Evolutionary conservation across 1,140 invertebrate genomes (phyloP).

Genomic region (Diorhabda sublineata): DNA sequence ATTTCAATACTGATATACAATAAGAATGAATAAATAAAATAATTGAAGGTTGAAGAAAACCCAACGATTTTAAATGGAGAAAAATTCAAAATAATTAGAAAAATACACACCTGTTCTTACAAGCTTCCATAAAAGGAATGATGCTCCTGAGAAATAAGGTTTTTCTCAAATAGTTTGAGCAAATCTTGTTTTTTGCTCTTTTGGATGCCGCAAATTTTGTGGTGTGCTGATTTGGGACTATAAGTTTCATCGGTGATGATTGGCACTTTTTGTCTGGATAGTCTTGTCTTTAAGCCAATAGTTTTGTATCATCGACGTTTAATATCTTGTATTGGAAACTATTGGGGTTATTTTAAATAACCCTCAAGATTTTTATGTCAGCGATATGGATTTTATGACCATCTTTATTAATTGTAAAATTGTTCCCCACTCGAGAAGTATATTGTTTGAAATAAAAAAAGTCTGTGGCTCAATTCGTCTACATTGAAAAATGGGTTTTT

Average conservation of each 20-base stretch:
- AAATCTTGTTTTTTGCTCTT: neutral
- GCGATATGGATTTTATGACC: no score
- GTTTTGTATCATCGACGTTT: neutral
- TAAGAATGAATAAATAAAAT: no score
- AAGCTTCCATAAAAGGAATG: neutral
- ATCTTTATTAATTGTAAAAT: neutral
- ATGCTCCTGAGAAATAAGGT: neutral
- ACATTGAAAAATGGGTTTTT: neutral
- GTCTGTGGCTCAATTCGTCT: neutral
- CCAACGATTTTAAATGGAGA: neutral
- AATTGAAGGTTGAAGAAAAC: no score
- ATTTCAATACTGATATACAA: no score
- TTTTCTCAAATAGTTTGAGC: neutral
- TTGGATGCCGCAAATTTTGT: neutral
- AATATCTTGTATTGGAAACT: neutral
- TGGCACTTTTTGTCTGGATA: neutral
- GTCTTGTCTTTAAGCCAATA: neutral
- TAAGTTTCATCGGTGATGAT: neutral
- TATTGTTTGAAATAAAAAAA: neutral
- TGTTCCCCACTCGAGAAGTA: neutral
- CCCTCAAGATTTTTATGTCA: no score
- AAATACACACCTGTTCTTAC: neutral
- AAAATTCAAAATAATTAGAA: neutral
- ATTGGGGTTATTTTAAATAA: neutral
- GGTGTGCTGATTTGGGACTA: neutral